Conservation (phyloP, 2,113 vertebrate genomes). For the Eubucco bourcierii region DNA sequence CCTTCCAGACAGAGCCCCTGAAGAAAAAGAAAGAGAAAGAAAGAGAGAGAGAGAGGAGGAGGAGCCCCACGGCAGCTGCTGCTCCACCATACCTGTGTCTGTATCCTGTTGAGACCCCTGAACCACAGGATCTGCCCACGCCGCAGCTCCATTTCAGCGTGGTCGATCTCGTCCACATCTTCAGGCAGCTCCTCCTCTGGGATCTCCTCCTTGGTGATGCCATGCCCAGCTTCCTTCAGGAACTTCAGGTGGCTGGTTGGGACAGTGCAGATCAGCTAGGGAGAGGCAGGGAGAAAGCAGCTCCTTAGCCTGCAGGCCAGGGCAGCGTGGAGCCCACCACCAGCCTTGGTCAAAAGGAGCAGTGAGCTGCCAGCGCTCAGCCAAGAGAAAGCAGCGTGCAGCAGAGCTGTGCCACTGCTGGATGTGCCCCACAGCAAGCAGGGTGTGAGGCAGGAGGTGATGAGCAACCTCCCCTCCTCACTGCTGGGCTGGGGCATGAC, state of each 20-base stretch:
- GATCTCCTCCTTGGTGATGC: slow-evolving; percentile 90
- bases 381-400: not conserved
- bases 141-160: slow-evolving; percentile 94
- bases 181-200: slow-evolving; percentile 84
- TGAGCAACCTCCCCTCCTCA: not conserved
- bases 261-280: slow-evolving; percentile 83
- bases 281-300: not conserved
- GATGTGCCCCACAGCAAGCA: not conserved
- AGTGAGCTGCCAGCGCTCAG: not conserved
- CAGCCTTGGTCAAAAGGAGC: not conserved
- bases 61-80: not conserved
- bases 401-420: not conserved
- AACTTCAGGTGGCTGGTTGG: slow-evolving; percentile 93
- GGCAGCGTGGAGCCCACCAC: not conserved
- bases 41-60: not conserved
- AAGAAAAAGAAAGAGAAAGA: not conserved
- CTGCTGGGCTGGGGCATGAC: not conserved
- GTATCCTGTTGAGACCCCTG: slow-evolving; percentile 96
- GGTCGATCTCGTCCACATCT: slow-evolving; percentile 92
- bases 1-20: not conserved
- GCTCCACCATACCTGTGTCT: slow-evolving; percentile 90
- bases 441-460: accelerated
- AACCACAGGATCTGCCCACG: slow-evolving; percentile 98
- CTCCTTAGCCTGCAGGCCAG: not conserved
- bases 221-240: slow-evolving; percentile 94